These are phyloP conservation scores for Naso thynnoides DNA, from an alignment of 2,797 vertebrate genomes.

Conservation along the genomic window DNA sequence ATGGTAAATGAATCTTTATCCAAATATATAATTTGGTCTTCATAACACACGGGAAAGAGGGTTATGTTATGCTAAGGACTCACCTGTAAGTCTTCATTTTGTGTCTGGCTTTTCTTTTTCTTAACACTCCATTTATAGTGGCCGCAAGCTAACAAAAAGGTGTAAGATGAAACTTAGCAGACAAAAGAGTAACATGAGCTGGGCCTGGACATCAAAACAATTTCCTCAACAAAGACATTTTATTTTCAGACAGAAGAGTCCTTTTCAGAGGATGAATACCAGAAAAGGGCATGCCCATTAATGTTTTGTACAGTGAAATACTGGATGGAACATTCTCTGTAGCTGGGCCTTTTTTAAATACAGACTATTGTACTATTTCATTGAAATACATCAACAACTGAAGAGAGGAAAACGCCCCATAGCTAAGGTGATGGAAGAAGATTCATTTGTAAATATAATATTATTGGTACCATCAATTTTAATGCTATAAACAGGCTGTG, in stretches of 20 bases:
- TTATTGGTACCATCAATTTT: too few relatives aligned
- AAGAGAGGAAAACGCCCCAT: neutral
- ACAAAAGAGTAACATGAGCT: conserved; percentile 65
- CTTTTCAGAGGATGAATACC: neutral
- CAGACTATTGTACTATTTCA: neutral
- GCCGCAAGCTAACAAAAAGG: conserved; percentile 29
- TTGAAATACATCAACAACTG: neutral
- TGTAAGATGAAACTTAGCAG: conserved; percentile 47
- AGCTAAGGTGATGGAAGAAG: neutral
- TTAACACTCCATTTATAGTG: conserved; percentile 61
- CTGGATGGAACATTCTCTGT: neutral
- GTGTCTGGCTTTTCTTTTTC: conserved; percentile 1
- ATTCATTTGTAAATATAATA: neutral
- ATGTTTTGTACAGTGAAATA: neutral
- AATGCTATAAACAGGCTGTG: too few relatives aligned
- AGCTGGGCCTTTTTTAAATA: neutral
- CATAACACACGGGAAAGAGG: neutral
- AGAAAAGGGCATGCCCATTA: neutral
- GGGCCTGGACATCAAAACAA: neutral
- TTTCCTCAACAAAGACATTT: too few relatives aligned
- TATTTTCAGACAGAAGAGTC: neutral
- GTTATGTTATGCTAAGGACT: conserved; percentile 1
- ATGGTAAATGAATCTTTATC: neutral
- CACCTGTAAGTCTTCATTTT: conserved; percentile 40
- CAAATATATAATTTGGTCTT: neutral